Evolutionary conservation across 1,140 invertebrate species (phyloP).

Genomic region (Drosophila lacteicornis): DNA sequence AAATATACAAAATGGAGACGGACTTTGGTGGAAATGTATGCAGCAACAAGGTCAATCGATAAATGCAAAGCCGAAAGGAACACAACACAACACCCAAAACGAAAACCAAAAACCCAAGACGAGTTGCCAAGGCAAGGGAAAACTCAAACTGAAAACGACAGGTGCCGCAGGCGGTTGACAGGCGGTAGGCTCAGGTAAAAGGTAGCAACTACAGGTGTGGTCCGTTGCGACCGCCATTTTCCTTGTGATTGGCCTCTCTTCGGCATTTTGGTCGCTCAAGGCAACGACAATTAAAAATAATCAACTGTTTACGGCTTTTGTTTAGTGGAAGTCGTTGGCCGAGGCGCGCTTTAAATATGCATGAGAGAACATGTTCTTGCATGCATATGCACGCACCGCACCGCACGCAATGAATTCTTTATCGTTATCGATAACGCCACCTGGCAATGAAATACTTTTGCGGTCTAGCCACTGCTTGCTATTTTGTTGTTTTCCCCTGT

Average conservation of each 20-base stretch:
- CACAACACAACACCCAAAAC: constrained; percentile 4
- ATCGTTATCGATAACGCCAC: constrained; percentile 58
- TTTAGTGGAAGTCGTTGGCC: constrained; percentile 59
- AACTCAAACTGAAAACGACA: constrained; percentile 58
- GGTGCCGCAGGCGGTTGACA: constrained; percentile 52
- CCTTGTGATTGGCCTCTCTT: constrained; percentile 6
- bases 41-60: constrained; percentile 81
- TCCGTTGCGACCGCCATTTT: constrained; percentile 1
- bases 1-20: constrained; percentile 34
- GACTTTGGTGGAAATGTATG: constrained; percentile 60
- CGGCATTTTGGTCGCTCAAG: constrained; percentile 57
- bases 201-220: constrained; percentile 52
- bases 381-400: constrained; percentile 52
- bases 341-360: constrained; percentile 52
- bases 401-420: constrained; percentile 43
- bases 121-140: constrained; percentile 73
- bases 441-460: constrained; percentile 79
- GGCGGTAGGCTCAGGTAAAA: constrained; percentile 35
- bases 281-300: constrained; percentile 74
- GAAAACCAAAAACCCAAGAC: constrained; percentile 13
- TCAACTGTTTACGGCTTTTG: constrained; percentile 52
- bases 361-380: constrained; percentile 39
- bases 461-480: constrained; percentile 31
- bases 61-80: constrained; percentile 57
- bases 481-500: constrained; percentile 52